Conservation (phyloP, 2,888 invertebrate genomes). For the Zhuqinia jingwanae region DNA sequence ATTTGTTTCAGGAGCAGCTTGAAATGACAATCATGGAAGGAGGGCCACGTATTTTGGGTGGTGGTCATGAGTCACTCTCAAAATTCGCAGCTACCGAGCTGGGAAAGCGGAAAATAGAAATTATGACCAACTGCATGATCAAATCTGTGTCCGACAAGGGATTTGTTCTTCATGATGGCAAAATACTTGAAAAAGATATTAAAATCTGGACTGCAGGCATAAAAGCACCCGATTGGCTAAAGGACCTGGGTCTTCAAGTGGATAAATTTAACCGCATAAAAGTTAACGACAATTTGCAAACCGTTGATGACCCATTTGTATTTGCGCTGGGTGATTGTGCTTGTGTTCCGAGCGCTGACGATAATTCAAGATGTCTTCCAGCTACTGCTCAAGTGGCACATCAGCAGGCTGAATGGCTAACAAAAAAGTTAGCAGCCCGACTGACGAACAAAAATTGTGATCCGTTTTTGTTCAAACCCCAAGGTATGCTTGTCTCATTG, state of each 20-base stretch:
- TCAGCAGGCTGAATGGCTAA: slow-evolving; percentile 75
- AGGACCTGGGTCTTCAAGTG: slow-evolving; percentile 62
- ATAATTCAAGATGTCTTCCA: slow-evolving; percentile 53
- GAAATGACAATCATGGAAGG: slow-evolving; percentile 76
- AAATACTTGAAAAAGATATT: slow-evolving; percentile 67
- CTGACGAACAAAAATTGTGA: slow-evolving; percentile 54
- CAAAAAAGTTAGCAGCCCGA: slow-evolving; percentile 53
- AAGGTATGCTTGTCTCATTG: slow-evolving; percentile 75
- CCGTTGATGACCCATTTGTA: slow-evolving; percentile 63
- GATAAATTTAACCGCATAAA: slow-evolving; percentile 68
- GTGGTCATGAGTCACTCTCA: slow-evolving; percentile 64
- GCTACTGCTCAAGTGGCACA: slow-evolving; percentile 77
- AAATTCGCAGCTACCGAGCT: slow-evolving; percentile 69
- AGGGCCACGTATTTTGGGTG: slow-evolving; percentile 60
- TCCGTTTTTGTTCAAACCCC: slow-evolving; percentile 69
- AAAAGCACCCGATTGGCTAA: slow-evolving; percentile 74
- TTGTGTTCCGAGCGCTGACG: slow-evolving; percentile 35
- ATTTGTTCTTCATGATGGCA: slow-evolving; percentile 65
- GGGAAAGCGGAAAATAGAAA: slow-evolving; percentile 62
- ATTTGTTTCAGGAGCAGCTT: slow-evolving; percentile 69
- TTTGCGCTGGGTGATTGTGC: slow-evolving; percentile 75
- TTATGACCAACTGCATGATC: slow-evolving; percentile 66
- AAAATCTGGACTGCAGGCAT: slow-evolving; percentile 77
- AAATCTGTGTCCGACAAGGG: slow-evolving; percentile 68
- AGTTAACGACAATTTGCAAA: slow-evolving; percentile 70